phyloP scores from a whole-genome alignment of 2,113 vertebrate species.

The Cyprinodon tularosa region DNA sequence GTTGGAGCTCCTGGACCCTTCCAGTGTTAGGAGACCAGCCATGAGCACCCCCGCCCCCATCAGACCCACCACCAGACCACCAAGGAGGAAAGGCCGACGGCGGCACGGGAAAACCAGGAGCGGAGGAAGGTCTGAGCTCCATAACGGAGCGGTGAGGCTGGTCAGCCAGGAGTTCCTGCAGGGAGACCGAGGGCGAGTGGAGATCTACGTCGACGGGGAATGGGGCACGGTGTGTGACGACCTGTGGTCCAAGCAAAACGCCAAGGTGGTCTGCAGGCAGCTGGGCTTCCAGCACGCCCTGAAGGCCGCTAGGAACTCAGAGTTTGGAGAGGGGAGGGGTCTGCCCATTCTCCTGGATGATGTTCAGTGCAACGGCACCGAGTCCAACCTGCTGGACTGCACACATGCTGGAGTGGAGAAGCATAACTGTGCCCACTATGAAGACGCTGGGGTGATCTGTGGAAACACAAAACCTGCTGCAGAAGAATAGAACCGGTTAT shows the following conservation, averaged over 20 bases:
- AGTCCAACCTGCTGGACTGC: conserved; percentile 87
- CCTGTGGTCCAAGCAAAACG: conserved; percentile 81
- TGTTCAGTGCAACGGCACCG: conserved; percentile 84
- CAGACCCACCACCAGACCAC: conserved; percentile 28
- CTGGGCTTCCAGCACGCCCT: conserved; percentile 83
- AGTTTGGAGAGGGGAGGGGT: conserved; percentile 85
- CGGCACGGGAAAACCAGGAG: conserved; percentile 70
- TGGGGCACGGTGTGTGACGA: conserved; percentile 96
- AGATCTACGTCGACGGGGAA: conserved; percentile 81
- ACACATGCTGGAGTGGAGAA: conserved; percentile 79
- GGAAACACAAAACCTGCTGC: conserved; percentile 44
- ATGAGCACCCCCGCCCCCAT: conserved; percentile 24
- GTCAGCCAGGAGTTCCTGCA: conserved; percentile 62
- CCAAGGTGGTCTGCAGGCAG: conserved; percentile 88
- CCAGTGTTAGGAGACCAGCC: conserved; percentile 23
- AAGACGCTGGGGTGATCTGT: conserved; percentile 91
- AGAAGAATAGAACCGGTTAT: conserved; percentile 8
- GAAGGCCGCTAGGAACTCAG: conserved; percentile 84
- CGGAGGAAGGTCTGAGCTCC: neutral
- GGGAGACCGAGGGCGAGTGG: conserved; percentile 82
- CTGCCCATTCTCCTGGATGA: conserved; percentile 90
- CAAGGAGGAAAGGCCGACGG: conserved; percentile 55
- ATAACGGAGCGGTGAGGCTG: conserved; percentile 82
- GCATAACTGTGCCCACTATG: conserved; percentile 89
- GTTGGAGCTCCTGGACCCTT: conserved; percentile 59